phyloP scores from a whole-genome alignment of 2,888 invertebrate species.

The Brachycybe producta region DNA sequence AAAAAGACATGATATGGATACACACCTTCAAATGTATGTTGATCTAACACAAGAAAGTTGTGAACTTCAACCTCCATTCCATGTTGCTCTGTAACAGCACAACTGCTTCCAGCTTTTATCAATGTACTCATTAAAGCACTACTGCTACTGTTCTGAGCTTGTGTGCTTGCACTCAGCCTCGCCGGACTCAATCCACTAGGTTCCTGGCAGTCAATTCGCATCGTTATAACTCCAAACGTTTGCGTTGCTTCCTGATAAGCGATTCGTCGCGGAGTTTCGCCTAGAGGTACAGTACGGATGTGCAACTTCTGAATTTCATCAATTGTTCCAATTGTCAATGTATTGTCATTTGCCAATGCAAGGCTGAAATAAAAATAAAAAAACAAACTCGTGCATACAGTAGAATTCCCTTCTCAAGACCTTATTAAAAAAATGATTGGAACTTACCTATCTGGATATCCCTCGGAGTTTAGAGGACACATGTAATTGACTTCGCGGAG shows the following conservation, averaged over 20 bases:
- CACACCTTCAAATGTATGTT: constrained; percentile 80
- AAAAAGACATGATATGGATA: too few relatives aligned
- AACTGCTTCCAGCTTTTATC: constrained; percentile 35
- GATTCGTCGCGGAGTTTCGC: constrained; percentile 86
- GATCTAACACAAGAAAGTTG: constrained; percentile 80
- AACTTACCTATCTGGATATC: constrained; percentile 75
- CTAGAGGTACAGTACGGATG: constrained; percentile 85
- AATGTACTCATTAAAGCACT: constrained; percentile 44
- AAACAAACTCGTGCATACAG: background rate
- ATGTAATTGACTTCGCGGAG: constrained; percentile 90
- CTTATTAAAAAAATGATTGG: background rate
- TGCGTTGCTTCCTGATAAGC: constrained; percentile 74
- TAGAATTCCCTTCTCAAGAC: constrained; percentile 1
- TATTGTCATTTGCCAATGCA: constrained; percentile 74
- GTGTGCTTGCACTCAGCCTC: constrained; percentile 63
- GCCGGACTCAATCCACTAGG: constrained; percentile 52
- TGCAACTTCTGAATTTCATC: constrained; percentile 98
- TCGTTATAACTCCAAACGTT: constrained; percentile 86
- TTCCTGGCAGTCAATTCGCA: constrained; percentile 76
- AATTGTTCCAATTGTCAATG: constrained; percentile 88
- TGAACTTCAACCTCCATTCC: constrained; percentile 83
- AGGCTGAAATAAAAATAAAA: constrained; percentile 37
- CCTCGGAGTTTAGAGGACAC: constrained; percentile 91
- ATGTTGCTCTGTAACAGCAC: constrained; percentile 34
- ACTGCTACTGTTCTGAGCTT: constrained; percentile 45